Base-by-base conservation (phyloP, 2,113 vertebrate species). In the Lagopus leucura region DNA sequence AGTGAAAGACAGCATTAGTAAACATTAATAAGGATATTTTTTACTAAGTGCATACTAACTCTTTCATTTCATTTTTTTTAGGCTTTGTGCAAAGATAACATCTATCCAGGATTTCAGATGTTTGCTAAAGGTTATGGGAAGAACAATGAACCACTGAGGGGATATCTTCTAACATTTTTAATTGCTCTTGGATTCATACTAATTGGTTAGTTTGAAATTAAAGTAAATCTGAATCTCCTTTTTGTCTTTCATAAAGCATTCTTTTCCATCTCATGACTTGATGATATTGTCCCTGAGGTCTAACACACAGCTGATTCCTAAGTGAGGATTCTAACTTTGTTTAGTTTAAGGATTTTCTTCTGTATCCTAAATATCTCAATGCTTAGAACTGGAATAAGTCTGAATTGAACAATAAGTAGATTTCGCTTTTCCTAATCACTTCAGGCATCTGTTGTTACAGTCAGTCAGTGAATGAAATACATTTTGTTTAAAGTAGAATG, bases 51-150 rank as follows among this genome's bases (percentile, higher is more conserved):
- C 10, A 14, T 58, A 18, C 57, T 93, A 18, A 92, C 8, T n/a
- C 13, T 27, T 80, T 12, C 57, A 36, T 50, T 72, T 76, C n/a
- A 4, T 80, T 86, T 48, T 85, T 85, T 73, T 61, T 95, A 99
- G 99, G 99, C 99, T 92, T 96, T 99, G 54, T 99, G 99, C 96
- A 99, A 99, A 86, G 99, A 99, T 97, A 99, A 99, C 94, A 99
- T 99, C 97, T 99, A 99, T 95, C 99, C 99, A 27, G 98, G 98
- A 90, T 98, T 99, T 92, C 95, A 97, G 71, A 97, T 99, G 96
- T 99, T 99, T 93, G 98, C 98, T 81, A 99, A 99, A 97, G 99
- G 99, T 77, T 99, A 99, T 50, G 99, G 99, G 89, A 99, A 99
- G 96, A 99, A 99, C 97, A 99, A 99, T 42, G 99, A 99, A 90